These are phyloP conservation scores for Druon quercuslanigerum DNA, from an alignment of 1,140 invertebrate species.

Conservation along the genomic window DNA sequence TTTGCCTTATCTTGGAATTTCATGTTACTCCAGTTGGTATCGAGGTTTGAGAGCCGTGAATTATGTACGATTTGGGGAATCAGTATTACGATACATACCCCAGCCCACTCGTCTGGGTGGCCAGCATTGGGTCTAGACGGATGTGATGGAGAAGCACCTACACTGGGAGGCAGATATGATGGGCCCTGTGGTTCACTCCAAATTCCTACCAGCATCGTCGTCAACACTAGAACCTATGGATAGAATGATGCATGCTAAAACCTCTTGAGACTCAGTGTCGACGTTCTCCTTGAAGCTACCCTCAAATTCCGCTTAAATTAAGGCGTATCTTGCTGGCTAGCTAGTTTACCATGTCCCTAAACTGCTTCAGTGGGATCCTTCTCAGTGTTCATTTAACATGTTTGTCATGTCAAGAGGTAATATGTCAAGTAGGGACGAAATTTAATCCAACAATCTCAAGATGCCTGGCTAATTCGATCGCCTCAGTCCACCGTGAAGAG, in stretches of 20 bases:
- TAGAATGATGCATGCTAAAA: constrained; percentile 50
- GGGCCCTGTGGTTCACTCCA: constrained; percentile 72
- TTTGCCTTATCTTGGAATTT: constrained; percentile 9
- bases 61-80: constrained; percentile 11
- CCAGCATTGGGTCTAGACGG: constrained; percentile 54
- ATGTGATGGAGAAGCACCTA: constrained; percentile 48
- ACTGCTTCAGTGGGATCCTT: constrained; percentile 10
- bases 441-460: neutral
- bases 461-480: neutral
- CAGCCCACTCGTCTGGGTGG: constrained; percentile 73
- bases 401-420: neutral
- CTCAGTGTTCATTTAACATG: constrained; percentile 24
- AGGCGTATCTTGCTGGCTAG: constrained; percentile 28
- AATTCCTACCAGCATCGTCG: constrained; percentile 66
- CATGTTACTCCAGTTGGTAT: neutral
- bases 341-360: constrained; percentile 15
- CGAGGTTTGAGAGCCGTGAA: constrained; percentile 15
- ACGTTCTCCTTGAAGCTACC: constrained; percentile 36
- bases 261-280: constrained; percentile 3
- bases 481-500: no score
- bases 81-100: constrained; percentile 62
- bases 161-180: constrained; percentile 76
- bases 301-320: constrained; percentile 42
- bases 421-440: constrained; percentile 7
- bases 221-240: constrained; percentile 61